These are phyloP conservation scores for Cydia strobilella DNA, from an alignment of 1,140 invertebrate genomes.

Conservation along the genomic window DNA sequence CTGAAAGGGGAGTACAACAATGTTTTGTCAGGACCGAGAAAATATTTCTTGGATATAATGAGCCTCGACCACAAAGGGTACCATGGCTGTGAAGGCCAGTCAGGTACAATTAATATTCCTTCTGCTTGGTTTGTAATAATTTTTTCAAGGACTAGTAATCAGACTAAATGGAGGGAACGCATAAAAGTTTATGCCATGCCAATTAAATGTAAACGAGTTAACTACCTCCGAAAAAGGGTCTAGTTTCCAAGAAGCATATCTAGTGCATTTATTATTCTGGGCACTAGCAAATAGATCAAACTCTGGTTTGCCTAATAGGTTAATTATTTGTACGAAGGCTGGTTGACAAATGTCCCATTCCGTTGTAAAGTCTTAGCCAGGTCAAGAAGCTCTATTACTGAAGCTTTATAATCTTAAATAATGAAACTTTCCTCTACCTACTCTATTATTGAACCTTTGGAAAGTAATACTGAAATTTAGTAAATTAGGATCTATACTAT, in stretches of 20 bases:
- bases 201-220: slow-evolving; percentile 23
- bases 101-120: neutral
- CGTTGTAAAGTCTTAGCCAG: no score
- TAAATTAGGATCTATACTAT: no score
- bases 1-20: neutral
- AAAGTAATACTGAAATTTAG: no score
- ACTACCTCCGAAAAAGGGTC: slow-evolving; percentile 1
- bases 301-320: no score
- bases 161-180: slow-evolving; percentile 30
- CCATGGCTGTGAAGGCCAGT: slow-evolving; percentile 30
- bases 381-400: no score
- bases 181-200: slow-evolving; percentile 18
- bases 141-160: slow-evolving; percentile 14
- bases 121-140: neutral
- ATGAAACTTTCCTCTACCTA: no score
- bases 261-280: slow-evolving; percentile 16
- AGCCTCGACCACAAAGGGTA: neutral
- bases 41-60: neutral
- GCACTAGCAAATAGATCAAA: no score
- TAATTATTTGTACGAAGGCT: no score
- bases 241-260: slow-evolving; percentile 7
- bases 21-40: slow-evolving; percentile 5
- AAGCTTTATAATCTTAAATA: no score
- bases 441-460: no score
- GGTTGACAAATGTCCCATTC: no score